These are phyloP conservation scores for Garrulus glandarius DNA, from an alignment of 2,797 vertebrate genomes.

Conservation along the genomic window DNA sequence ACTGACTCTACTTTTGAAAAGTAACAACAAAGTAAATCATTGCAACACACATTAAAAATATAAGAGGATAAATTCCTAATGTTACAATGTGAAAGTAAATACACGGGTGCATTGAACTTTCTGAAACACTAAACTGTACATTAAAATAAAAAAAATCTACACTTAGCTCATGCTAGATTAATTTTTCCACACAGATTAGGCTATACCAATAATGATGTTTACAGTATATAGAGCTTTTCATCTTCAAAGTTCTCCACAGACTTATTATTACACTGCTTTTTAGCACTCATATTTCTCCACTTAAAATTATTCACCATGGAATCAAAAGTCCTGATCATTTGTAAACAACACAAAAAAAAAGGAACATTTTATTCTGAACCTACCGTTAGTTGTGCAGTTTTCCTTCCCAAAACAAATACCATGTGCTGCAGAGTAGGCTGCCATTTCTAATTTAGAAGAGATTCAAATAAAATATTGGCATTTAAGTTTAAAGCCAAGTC, in stretches of 20 bases:
- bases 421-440: neutral
- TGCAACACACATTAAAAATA: neutral
- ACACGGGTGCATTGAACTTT: neutral
- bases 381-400: neutral
- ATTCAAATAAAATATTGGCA: neutral
- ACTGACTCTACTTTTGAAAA: neutral
- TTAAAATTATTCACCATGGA: conserved; percentile 21
- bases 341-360: neutral
- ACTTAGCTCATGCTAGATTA: neutral
- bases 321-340: neutral
- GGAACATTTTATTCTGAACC: neutral
- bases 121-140: neutral
- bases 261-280: conserved; percentile 47
- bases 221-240: conserved; percentile 28
- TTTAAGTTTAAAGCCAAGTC: neutral
- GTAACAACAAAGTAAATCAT: neutral
- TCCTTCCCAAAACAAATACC: neutral
- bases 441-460: neutral
- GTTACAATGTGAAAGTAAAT: neutral
- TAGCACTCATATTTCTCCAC: neutral
- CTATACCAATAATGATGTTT: conserved; percentile 21
- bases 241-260: conserved; percentile 56
- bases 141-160: neutral
- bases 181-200: conserved; percentile 32
- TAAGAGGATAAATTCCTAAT: neutral